phyloP scores from a whole-genome alignment of 2,888 invertebrate genomes.

The Portevinia maculata region DNA sequence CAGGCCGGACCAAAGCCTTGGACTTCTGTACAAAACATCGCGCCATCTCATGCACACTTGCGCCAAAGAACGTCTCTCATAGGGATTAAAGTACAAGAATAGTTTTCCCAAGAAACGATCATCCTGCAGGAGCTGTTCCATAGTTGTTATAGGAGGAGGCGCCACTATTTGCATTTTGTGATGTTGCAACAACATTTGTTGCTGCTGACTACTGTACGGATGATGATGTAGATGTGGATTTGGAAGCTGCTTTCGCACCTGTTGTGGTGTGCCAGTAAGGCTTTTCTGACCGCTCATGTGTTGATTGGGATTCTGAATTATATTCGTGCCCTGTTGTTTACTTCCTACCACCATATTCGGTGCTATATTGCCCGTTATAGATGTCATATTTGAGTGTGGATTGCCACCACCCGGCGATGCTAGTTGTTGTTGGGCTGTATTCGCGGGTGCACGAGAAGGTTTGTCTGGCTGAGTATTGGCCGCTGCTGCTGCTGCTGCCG shows the following conservation, averaged over 20 bases:
- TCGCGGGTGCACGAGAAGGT: slow-evolving; percentile 67
- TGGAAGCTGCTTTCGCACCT: slow-evolving; percentile 81
- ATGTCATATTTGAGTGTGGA: slow-evolving; percentile 36
- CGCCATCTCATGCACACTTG: slow-evolving; percentile 95
- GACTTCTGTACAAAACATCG: slow-evolving; percentile 93
- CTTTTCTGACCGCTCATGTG: slow-evolving; percentile 77
- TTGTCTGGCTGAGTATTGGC: slow-evolving; percentile 62
- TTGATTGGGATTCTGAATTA: slow-evolving; percentile 32
- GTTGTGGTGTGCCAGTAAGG: slow-evolving; percentile 80
- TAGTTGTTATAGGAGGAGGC: slow-evolving; percentile 86
- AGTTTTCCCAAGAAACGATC: slow-evolving; percentile 93
- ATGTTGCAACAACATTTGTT: slow-evolving; percentile 76
- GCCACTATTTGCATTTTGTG: slow-evolving; percentile 76
- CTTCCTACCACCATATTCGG: slow-evolving; percentile 49
- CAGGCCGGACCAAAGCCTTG: slow-evolving; percentile 94
- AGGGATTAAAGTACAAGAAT: slow-evolving; percentile 91
- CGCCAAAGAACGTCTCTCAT: slow-evolving; percentile 91
- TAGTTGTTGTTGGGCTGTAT: slow-evolving; percentile 62
- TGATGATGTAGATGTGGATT: slow-evolving; percentile 82
- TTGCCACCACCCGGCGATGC: slow-evolving; percentile 49
- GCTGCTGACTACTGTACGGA: slow-evolving; percentile 77
- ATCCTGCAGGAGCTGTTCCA: slow-evolving; percentile 91
- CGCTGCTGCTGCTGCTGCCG: slow-evolving; percentile 68
- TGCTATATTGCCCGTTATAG: slow-evolving; percentile 33
- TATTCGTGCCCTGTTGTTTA: slow-evolving; percentile 80